phyloP scores from a whole-genome alignment of 2,888 invertebrate genomes.

The Hyposoter didymator region DNA sequence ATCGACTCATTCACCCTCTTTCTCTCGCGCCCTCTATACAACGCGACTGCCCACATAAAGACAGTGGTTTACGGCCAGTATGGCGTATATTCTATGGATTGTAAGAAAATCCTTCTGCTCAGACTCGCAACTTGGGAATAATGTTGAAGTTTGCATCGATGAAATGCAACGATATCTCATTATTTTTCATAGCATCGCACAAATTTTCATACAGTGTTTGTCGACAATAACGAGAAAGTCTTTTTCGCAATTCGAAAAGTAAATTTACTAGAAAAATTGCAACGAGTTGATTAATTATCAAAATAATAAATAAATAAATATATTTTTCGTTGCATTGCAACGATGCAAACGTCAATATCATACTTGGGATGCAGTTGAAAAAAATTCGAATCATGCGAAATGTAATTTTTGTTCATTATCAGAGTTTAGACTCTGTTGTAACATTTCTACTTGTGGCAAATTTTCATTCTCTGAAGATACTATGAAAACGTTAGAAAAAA shows the following conservation, averaged over 20 bases:
- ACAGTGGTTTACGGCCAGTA: neutral
- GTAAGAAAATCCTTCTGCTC: neutral
- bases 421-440: neutral
- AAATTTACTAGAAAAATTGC: too few species aligned
- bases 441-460: neutral
- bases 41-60: neutral
- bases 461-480: neutral
- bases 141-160: too few species aligned
- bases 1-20: constrained; percentile 21
- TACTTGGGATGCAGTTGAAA: neutral
- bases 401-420: neutral
- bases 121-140: too few species aligned
- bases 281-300: too few species aligned
- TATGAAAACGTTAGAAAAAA: neutral
- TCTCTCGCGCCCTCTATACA: neutral
- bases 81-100: neutral
- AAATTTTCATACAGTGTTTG: too few species aligned
- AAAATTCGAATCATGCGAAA: neutral
- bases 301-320: too few species aligned
- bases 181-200: too few species aligned
- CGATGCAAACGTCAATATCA: too few species aligned
- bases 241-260: too few species aligned
- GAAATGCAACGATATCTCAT: too few species aligned
- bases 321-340: too few species aligned
- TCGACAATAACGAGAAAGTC: too few species aligned